These are phyloP conservation scores for Propithecus perrieri DNA, from an alignment of 2,797 vertebrate genomes.

Conservation along the genomic window DNA sequence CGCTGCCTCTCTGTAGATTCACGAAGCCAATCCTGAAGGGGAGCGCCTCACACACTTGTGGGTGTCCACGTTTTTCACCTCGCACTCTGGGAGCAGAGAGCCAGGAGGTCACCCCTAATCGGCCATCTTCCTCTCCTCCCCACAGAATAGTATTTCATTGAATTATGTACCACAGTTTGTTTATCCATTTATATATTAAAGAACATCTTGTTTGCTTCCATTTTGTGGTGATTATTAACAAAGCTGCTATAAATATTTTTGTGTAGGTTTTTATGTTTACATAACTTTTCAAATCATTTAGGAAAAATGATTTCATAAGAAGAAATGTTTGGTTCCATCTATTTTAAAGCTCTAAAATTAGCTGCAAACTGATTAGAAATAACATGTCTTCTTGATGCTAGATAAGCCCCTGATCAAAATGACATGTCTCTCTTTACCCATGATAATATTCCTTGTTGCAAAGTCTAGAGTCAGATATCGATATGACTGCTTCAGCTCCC, in stretches of 20 bases:
- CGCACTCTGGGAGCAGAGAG: too few species aligned
- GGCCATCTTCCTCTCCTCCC: rapidly evolving
- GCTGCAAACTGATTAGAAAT: background rate
- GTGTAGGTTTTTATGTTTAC: background rate
- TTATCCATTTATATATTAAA: background rate
- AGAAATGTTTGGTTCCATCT: background rate
- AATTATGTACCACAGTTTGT: background rate
- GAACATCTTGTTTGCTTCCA: background rate
- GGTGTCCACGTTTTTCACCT: too few species aligned
- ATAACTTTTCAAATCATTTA: background rate
- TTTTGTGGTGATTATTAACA: background rate
- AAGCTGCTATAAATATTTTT: background rate
- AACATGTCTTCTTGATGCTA: background rate
- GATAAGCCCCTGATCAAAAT: background rate
- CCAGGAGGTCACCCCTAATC: too few species aligned
- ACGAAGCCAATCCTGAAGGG: too few species aligned
- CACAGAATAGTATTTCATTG: background rate
- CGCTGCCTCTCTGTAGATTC: too few species aligned
- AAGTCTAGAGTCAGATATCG: background rate
- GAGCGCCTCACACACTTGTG: too few species aligned
- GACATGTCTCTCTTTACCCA: background rate
- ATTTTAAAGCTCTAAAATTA: background rate
- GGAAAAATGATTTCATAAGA: background rate
- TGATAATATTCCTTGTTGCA: background rate
- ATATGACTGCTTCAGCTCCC: background rate